Percentiles rank a stretch among this genome's conserved stretches.
Evolutionary conservation across 2,888 invertebrate genomes (phyloP).

Genomic region (Rhaphigaster nebulosa): DNA sequence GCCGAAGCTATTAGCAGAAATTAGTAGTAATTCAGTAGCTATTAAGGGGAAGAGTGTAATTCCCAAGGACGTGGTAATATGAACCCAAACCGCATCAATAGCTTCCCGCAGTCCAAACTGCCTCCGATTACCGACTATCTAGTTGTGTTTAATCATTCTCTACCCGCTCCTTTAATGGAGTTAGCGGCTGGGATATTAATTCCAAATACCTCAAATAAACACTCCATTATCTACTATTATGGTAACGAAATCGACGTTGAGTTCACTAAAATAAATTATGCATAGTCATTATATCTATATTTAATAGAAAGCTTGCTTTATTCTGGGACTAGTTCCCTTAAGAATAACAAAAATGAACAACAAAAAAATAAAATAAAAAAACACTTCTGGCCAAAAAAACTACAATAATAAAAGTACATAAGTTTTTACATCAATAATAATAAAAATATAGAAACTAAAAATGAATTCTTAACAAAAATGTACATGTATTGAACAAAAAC

Average conservation of each 20-base stretch:
- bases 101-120: background rate
- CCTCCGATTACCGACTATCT: conserved; percentile 15
- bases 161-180: background rate
- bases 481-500: too few relatives aligned
- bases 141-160: background rate
- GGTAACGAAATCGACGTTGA: background rate
- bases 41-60: background rate
- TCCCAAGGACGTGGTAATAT: background rate
- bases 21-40: conserved; percentile 3
- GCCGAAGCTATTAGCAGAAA: background rate
- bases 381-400: too few relatives aligned
- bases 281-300: background rate
- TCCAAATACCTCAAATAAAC: conserved; percentile 25
- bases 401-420: too few relatives aligned
- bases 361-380: too few relatives aligned
- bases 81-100: background rate
- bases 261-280: background rate
- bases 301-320: too few relatives aligned
- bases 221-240: background rate
- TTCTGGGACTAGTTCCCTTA: too few relatives aligned
- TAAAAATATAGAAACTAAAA: too few relatives aligned
- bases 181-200: background rate
- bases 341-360: too few relatives aligned
- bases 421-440: too few relatives aligned
- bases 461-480: too few relatives aligned